Evolutionary conservation across 1,140 invertebrate species (phyloP).

Genomic region (Anoplophora glabripennis): DNA sequence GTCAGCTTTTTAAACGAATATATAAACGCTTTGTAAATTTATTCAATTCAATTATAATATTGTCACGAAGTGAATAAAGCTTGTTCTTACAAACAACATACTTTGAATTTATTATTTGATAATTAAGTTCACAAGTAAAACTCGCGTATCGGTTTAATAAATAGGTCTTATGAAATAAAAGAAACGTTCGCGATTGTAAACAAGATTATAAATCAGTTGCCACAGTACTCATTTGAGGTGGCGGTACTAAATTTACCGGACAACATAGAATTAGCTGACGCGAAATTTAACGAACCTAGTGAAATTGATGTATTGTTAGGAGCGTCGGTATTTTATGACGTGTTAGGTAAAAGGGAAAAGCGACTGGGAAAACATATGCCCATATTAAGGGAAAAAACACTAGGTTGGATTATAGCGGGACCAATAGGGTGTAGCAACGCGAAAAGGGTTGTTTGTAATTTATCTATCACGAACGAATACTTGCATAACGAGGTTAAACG

Average conservation of each 20-base stretch:
- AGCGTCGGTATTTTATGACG: slow-evolving; percentile 31
- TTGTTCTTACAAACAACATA: too few relatives aligned
- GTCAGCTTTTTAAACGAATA: too few relatives aligned
- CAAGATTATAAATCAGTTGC: slow-evolving; percentile 16
- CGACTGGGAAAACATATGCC: slow-evolving; percentile 22
- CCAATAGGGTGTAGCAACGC: neutral
- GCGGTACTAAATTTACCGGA: slow-evolving; percentile 27
- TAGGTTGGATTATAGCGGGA: slow-evolving; percentile 41
- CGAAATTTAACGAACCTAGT: slow-evolving; percentile 31
- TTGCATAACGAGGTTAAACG: neutral
- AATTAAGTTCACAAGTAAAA: too few relatives aligned
- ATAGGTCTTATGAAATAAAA: neutral
- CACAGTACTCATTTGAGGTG: neutral
- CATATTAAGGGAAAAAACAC: slow-evolving; percentile 33
- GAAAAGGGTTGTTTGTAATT: too few relatives aligned
- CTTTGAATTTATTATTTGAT: too few relatives aligned
- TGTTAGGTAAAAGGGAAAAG: slow-evolving; percentile 30
- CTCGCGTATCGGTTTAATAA: neutral
- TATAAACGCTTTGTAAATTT: too few relatives aligned
- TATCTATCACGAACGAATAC: too few relatives aligned
- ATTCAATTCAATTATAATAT: too few relatives aligned
- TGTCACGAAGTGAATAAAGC: too few relatives aligned
- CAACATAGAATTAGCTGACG: slow-evolving; percentile 40
- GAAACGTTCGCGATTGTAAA: neutral
- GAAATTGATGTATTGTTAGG: slow-evolving; percentile 40